Base-by-base conservation (phyloP, 1,140 invertebrate species). In the Philotrypesis tridentata region DNA sequence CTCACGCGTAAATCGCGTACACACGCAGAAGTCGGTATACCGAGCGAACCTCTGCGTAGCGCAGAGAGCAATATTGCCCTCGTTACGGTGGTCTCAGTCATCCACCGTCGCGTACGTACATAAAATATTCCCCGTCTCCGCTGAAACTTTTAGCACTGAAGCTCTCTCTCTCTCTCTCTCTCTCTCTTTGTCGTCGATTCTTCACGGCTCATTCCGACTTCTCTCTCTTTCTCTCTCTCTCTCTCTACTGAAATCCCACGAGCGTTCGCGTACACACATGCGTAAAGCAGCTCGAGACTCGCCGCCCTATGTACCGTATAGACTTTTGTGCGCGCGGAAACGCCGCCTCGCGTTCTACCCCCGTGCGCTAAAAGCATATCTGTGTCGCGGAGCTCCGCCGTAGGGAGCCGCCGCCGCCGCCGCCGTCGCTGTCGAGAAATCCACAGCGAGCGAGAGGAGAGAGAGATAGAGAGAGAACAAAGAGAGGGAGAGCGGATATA, bases 291-390 rank as follows among this genome's bases (percentile, higher is more conserved):
- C 61, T 29, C 61, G 61, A n/a, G n/a, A 65, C 61, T 27, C 27
- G 61, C 27, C 27, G 61, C 27, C 23, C 61, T 27, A 65, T 65
- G 61, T 65, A 65, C 61, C 27, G 61, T 65, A 65, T 33, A n/a
- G n/a, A 67, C 61, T 27, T 73, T 23, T 73, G 48, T 14, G 11
- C 48, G 77, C 23, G 68, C 68, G 67, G 77, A 71, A 79, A 61
- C 48, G 67, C 4, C 63, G 33, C 48, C 48, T 55, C 63, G 67
- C 67, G 77, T 75, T 74, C 72, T 82, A 82, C 84, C 86, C 82
- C 75, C 84, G 80, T 80, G 82, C 78, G 82, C 86, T 87, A 87
- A 87, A 87, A 87, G 86, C 86, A 87, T 87, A 87, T 86, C 86
- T 87, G 84, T 87, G 86, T 87, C 84, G 85, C 80, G 82, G 85